These are phyloP conservation scores for Drosophila sechellia DNA, from an alignment of 1,140 invertebrate species.

Conservation along the genomic window DNA sequence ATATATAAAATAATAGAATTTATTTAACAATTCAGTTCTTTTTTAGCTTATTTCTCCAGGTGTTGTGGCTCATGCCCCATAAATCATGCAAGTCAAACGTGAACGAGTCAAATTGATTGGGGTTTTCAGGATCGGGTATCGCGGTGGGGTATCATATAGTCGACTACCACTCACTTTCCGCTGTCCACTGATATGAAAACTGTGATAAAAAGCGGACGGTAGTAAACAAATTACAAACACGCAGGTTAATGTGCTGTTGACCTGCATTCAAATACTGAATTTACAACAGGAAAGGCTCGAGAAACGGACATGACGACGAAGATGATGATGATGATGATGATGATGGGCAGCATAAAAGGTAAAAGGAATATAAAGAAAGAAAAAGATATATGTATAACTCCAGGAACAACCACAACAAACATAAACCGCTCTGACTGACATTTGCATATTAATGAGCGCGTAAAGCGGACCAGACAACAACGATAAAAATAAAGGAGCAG, in stretches of 20 bases:
- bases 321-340: constrained; percentile 40
- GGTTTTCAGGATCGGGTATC: not conserved
- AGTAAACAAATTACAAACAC: constrained; percentile 39
- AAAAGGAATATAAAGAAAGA: not conserved
- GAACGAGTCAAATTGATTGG: not conserved
- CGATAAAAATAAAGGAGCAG: constrained; percentile 26
- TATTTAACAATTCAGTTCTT: not conserved
- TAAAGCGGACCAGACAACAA: constrained; percentile 32
- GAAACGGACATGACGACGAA: constrained; percentile 35
- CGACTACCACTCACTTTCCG: constrained; percentile 12
- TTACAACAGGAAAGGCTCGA: constrained; percentile 50
- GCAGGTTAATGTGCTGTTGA: constrained; percentile 53
- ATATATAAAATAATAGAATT: not conserved
- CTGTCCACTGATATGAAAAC: constrained; percentile 37
- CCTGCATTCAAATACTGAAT: constrained; percentile 61
- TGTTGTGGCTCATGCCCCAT: not conserved
- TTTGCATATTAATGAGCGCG: constrained; percentile 72
- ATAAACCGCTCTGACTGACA: constrained; percentile 49
- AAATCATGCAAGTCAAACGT: not conserved
- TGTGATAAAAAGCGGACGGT: constrained; percentile 36
- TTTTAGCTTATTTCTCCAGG: not conserved
- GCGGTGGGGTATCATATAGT: constrained; percentile 20
- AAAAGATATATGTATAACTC: not conserved
- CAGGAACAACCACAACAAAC: constrained; percentile 32
- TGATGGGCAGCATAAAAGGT: constrained; percentile 33